Evolutionary conservation across 2,888 invertebrate species (phyloP), one percentile per base, ranked within the genome.

Genomic region (Psylliodes chrysocephalus): DNA sequence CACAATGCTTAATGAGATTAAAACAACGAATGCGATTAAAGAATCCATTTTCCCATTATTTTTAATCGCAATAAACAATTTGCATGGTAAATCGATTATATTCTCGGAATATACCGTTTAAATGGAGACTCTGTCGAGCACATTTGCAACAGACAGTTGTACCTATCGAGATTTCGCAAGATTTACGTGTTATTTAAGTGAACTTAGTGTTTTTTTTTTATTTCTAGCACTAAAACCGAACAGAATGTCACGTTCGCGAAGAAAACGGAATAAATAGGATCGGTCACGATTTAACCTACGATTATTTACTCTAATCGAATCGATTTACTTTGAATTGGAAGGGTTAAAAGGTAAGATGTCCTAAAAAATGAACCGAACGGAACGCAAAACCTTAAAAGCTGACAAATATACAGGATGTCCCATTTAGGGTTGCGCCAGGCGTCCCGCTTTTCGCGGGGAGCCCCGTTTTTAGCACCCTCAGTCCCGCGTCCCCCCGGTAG

Each of bases 151-250:
- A 33, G 10, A n/a, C n/a, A 8, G 33, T 33, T 22, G n/a, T n/a
- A n/a, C n/a, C n/a, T n/a, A n/a, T 22, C 22, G 22, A 33, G 15
- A 42, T 42, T 42, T 42, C 18, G 42, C 42, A 42, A 42, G 42
- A 42, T 42, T 18, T 42, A 8, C 42, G 42, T 42, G 42, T 42
- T 42, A 42, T 42, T 42, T 18, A 17, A 42, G 18, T 18, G 42
- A 42, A 42, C 42, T 42, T 38, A 10, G 18, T 4, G 5, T 7
- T 5, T 10, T 38, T 38, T 38, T 5, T 38, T 7, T 5, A 3
- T 38, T 38, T 38, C 2, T 38, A 38, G 38, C 38, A 38, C 38
- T 14, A 30, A 6, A 38, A 12, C 14, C 14, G 14, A 38, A 1
- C 38, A 17, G 42, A 42, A 42, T 42, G 42, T 42, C 42, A 42